Conservation (phyloP, 2,113 vertebrate species). For the Epinephelus cyanopodus region DNA sequence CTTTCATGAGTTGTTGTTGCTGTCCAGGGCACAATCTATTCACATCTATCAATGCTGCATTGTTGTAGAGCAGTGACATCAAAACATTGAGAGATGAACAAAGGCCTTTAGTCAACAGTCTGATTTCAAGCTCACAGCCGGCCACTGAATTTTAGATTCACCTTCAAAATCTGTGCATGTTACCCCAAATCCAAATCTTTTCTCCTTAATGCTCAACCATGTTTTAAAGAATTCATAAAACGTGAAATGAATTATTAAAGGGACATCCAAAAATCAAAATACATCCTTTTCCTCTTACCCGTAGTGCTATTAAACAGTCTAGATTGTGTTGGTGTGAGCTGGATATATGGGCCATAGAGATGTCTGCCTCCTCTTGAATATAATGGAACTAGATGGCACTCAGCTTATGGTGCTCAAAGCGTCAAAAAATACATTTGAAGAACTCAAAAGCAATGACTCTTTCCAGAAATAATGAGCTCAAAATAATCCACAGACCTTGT, state of each 20-base stretch:
- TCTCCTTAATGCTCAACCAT: background rate
- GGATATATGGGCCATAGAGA: too few species aligned
- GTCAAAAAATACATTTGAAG: too few species aligned
- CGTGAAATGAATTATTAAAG: background rate
- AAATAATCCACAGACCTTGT: too few species aligned
- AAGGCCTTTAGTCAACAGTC: conserved; percentile 40
- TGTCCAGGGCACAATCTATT: conserved; percentile 44
- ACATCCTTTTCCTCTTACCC: too few species aligned
- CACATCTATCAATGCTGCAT: conserved; percentile 65
- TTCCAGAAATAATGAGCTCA: too few species aligned
- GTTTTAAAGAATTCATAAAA: background rate
- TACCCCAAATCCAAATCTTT: background rate
- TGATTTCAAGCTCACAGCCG: conserved; percentile 17
- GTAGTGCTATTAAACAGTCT: too few species aligned
- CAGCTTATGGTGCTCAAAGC: too few species aligned
- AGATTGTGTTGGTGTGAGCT: too few species aligned
- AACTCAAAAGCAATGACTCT: too few species aligned
- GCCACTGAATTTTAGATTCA: background rate
- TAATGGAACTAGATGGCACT: too few species aligned
- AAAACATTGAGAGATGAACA: conserved; percentile 53
- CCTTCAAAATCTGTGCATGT: conserved; percentile 3
- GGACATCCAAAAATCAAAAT: too few species aligned
- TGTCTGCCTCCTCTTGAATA: too few species aligned
- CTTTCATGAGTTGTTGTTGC: conserved; percentile 50
- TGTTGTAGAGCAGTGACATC: conserved; percentile 62